phyloP scores from a whole-genome alignment of 1,140 invertebrate genomes.

The Tetraneura akinire region DNA sequence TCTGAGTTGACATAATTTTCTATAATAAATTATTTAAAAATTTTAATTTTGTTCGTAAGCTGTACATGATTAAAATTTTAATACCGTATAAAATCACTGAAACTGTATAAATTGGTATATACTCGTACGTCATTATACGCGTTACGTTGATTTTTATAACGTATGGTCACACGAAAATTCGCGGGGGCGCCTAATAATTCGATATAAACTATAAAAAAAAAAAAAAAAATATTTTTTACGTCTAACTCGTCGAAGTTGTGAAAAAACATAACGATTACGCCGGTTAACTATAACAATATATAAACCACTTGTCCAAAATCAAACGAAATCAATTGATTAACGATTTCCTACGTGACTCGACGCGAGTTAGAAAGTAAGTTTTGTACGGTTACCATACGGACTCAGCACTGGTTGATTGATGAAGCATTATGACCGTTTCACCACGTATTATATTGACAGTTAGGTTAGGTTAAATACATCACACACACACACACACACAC shows the following conservation, averaged over 20 bases:
- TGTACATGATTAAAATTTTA: too few relatives aligned
- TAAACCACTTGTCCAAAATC: slow-evolving; percentile 39
- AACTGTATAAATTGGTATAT: not conserved
- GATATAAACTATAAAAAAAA: too few relatives aligned
- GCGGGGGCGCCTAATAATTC: slow-evolving; percentile 17
- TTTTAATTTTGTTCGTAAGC: too few relatives aligned
- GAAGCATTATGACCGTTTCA: too few relatives aligned
- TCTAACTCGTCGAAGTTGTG: not conserved
- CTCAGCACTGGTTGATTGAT: not conserved
- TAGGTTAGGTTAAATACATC: too few relatives aligned
- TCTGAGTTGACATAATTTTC: too few relatives aligned
- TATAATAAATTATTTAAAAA: too few relatives aligned
- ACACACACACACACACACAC: too few relatives aligned
- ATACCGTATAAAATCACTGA: too few relatives aligned
- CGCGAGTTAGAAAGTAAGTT: slow-evolving; percentile 34
- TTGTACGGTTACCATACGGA: not conserved
- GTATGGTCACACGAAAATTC: not conserved
- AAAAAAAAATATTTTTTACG: too few relatives aligned
- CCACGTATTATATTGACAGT: too few relatives aligned
- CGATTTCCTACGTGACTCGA: not conserved
- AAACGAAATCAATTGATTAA: slow-evolving; percentile 21
- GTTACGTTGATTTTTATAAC: slow-evolving; percentile 6
- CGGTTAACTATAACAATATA: not conserved
- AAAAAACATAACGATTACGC: slow-evolving; percentile 7
- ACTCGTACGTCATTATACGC: not conserved